A percentile compares a stretch with the other conserved stretches of the same genome.
Conservation (phyloP, 1,140 invertebrate species). For the Tigriopus japonicus region DNA sequence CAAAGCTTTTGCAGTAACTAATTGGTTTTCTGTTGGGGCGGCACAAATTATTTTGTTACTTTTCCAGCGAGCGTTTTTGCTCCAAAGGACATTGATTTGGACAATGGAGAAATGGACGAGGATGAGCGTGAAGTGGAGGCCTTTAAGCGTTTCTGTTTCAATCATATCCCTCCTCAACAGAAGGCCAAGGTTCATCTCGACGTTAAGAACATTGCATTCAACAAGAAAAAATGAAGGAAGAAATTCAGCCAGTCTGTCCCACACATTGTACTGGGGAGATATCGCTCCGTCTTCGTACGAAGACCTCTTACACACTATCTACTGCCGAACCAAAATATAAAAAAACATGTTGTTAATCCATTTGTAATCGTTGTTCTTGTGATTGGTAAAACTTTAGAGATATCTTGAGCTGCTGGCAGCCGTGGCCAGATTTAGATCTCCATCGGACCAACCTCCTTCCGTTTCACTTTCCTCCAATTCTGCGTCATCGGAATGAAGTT, state of each 20-base stretch:
- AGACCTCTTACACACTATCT: no score
- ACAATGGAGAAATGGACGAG: constrained; percentile 52
- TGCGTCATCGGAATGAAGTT: constrained; percentile 1
- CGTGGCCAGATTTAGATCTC: constrained; percentile 9
- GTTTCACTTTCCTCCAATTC: constrained; percentile 14
- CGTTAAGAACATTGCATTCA: constrained; percentile 45
- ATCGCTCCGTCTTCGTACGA: no score
- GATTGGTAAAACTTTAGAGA: no score
- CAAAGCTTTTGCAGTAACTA: no score
- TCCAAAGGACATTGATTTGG: constrained; percentile 49
- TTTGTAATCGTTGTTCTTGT: no score
- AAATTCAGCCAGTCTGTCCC: not conserved
- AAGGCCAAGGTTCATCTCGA: constrained; percentile 44
- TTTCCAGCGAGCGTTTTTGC: constrained; percentile 51
- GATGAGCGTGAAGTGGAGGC: constrained; percentile 50
- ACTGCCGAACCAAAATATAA: no score
- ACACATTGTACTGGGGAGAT: no score
- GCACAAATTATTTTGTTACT: no score
- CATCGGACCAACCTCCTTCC: constrained; percentile 13
- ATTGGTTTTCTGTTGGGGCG: no score
- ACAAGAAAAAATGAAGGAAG: constrained; percentile 28
- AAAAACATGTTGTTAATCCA: no score
- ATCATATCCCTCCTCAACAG: constrained; percentile 43
- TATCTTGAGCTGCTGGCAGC: not conserved
- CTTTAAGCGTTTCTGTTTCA: constrained; percentile 53